Evolutionary conservation across 1,140 invertebrate genomes (phyloP).

Genomic region (Euura saliciscinereae): DNA sequence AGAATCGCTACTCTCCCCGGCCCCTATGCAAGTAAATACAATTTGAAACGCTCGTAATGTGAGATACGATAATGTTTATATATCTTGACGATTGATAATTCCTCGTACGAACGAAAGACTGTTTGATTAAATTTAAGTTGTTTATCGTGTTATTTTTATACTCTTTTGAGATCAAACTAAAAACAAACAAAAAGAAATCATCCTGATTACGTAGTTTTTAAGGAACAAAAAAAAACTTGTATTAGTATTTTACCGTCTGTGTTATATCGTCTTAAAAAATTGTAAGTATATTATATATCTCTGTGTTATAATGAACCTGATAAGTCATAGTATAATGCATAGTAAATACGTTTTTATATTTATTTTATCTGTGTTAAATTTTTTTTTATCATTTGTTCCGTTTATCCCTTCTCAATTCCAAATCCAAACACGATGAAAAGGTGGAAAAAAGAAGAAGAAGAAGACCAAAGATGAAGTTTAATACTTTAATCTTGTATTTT

Average conservation of each 20-base stretch:
- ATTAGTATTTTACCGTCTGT: constrained; percentile 4
- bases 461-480: no score
- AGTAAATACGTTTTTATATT: neutral
- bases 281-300: neutral
- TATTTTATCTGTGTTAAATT: neutral
- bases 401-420: neutral
- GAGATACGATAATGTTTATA: no score
- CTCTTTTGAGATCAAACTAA: neutral
- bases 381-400: no score
- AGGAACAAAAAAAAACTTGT: neutral
- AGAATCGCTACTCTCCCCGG: no score
- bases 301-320: neutral
- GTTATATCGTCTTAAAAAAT: neutral
- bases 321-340: constrained; percentile 1
- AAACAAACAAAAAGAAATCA: no score
- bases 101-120: neutral
- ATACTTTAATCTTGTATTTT: no score
- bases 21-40: no score
- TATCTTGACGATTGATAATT: neutral
- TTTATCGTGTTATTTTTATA: neutral
- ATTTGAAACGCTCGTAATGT: no score
- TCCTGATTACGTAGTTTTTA: neutral
- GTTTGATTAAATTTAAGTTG: neutral
- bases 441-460: neutral
- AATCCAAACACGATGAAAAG: neutral